Conservation (phyloP, 2,113 vertebrate genomes). For the Eidolon helvum region DNA sequence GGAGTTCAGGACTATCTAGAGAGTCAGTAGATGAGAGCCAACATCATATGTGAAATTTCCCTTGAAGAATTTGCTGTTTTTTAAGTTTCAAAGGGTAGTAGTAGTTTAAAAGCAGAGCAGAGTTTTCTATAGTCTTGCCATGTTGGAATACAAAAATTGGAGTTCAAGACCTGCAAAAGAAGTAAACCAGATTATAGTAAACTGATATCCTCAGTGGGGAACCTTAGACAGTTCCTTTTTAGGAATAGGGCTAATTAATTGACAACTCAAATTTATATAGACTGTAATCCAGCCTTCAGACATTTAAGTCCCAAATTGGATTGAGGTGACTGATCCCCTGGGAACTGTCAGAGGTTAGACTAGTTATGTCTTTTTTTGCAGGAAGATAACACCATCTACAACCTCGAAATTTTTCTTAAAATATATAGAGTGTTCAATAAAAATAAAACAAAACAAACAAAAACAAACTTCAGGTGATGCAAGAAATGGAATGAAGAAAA, state of each 20-base stretch:
- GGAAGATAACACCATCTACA: neutral
- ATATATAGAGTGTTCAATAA: neutral
- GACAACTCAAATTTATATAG: neutral
- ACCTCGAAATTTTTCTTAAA: neutral
- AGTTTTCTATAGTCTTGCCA: neutral
- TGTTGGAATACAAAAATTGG: neutral
- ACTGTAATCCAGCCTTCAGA: neutral
- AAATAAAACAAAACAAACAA: no score
- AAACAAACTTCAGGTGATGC: neutral
- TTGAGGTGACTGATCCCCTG: neutral
- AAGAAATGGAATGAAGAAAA: neutral
- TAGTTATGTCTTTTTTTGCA: neutral
- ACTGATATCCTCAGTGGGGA: neutral
- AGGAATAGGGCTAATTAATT: neutral
- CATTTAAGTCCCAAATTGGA: neutral
- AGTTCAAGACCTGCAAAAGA: neutral
- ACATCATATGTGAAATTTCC: neutral
- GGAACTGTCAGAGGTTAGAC: neutral
- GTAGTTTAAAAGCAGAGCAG: neutral
- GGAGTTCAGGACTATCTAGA: neutral
- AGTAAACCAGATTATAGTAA: neutral
- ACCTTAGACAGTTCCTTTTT: neutral
- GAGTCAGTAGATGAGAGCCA: neutral
- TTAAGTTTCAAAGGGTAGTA: neutral
- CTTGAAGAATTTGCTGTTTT: neutral